Base-by-base conservation (phyloP, 2,888 invertebrate species). In the Ormyrus thymus region DNA sequence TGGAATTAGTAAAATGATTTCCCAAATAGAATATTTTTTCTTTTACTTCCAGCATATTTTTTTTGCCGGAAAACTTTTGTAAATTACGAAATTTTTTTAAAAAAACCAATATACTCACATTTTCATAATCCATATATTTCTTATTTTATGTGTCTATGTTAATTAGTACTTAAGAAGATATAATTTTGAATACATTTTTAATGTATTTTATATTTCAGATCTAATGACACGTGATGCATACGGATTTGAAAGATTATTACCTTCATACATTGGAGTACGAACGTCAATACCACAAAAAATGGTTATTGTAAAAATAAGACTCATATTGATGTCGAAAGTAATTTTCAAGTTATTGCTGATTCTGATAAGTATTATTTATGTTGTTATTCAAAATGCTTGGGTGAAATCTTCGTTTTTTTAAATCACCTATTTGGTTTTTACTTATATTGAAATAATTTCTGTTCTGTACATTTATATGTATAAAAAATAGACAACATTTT, bases 271-370 rank as follows among this genome's bases (percentile, higher is more conserved):
- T 73, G 61, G 46, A 80, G 70, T 77, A 76, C 46, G 59, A 78
- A 72, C 74, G 70, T 78, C 72, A 78, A 61, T 76, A 79, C 69
- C 65, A 76, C 55, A 76, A 75, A 78, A 69, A 8, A 55, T 72
- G 55, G 70, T 76, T 76, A 58, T 80, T 77, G 75, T 48, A 70
- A 76, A 80, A 80, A 77, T 68, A 73, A 81, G 80, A 81, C 80
- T 81, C 78, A 79, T 80, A 78, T 78, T 80, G 80, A 81, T 79
- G 80, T 80, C 80, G 75, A 78, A 65, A 68, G 75, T 77, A 75
- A 77, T 81, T 77, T 74, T 78, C 59, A 73, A 79, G 55, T 76
- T 80, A 66, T 80, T 58, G 75, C 56, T 66, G 11, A 71, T 71
- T 75, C 69, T 73, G 10, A 79, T 72, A 75, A 81, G 78, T 81